Base-by-base conservation (phyloP, 2,888 invertebrate species). In the Pilophorus perplexus region DNA sequence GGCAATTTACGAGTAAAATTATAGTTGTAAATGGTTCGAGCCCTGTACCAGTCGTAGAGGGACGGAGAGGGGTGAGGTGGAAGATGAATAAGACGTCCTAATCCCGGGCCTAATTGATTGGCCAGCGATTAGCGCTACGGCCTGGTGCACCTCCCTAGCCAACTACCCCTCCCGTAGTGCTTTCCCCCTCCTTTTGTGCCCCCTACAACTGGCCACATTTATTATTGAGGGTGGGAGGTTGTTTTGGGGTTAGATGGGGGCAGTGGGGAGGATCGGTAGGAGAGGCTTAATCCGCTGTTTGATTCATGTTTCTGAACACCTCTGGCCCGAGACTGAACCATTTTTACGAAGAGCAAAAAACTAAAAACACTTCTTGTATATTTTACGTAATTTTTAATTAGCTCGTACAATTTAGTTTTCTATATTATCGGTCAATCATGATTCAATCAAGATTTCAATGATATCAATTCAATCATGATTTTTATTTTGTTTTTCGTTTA, bases 61-160 rank as follows among this genome's bases (percentile, higher is more conserved):
- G n/a, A n/a, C n/a, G n/a, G n/a, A 12, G 33, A 18, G n/a, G 48
- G 48, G 27, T 20, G 60, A 27, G 42, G 40, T 33, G 55, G 65
- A 42, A 65, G 65, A 65, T 65, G 42, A 55, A 65, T 65, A 65
- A 65, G 65, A 65, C 65, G 65, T 55, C 42, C 42, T 65, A 65
- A 65, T 54, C 65, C 65, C 27, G 25, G 28, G 42, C n/a, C 55
- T 65, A 65, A 65, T 65, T 55, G 65, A 65, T 65, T 55, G 65
- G 65, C 55, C 55, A 42, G 65, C 42, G 55, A 65, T 65, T 55
- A 65, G 54, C 55, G 48, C 50, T 20, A 40, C 59, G 27, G 40
- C 27, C 40, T 59, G n/a, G n/a, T n/a, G n/a, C n/a, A n/a, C n/a
- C n/a, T n/a, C n/a, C n/a, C 2, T 10, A 20, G 22, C 54, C 65